Evolutionary conservation across 2,113 vertebrate species (phyloP).

Genomic region (Chrysemys picta): DNA sequence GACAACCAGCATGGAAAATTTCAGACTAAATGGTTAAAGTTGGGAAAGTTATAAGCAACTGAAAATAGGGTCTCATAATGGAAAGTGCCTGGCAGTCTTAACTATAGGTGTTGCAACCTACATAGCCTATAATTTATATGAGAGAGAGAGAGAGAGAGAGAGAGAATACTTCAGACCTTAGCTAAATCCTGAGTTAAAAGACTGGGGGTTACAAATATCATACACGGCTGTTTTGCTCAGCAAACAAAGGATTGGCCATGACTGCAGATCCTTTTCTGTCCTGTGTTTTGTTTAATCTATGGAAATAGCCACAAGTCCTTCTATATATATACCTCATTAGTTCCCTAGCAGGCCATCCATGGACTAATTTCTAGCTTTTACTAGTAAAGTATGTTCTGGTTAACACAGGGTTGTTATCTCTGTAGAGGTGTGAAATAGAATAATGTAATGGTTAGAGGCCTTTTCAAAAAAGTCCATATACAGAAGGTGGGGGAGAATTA

Average conservation of each 20-base stretch:
- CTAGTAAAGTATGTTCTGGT: neutral
- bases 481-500: neutral
- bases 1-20: neutral
- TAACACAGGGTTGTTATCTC: neutral
- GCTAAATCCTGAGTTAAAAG: neutral
- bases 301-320: rapidly evolving
- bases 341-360: rapidly evolving
- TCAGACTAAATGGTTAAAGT: neutral
- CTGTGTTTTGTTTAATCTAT: neutral
- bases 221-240: neutral
- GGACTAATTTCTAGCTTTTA: neutral
- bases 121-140: neutral
- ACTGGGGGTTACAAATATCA: rapidly evolving
- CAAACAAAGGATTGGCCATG: rapidly evolving
- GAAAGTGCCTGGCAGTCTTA: neutral
- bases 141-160: neutral
- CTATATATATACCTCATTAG: rapidly evolving
- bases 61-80: neutral
- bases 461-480: neutral
- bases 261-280: neutral
- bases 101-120: neutral
- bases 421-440: neutral
- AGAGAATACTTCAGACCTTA: neutral
- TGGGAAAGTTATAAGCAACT: neutral
- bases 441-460: neutral